phyloP scores from a whole-genome alignment of 2,797 vertebrate species.

The Halcyon leucocephala region DNA sequence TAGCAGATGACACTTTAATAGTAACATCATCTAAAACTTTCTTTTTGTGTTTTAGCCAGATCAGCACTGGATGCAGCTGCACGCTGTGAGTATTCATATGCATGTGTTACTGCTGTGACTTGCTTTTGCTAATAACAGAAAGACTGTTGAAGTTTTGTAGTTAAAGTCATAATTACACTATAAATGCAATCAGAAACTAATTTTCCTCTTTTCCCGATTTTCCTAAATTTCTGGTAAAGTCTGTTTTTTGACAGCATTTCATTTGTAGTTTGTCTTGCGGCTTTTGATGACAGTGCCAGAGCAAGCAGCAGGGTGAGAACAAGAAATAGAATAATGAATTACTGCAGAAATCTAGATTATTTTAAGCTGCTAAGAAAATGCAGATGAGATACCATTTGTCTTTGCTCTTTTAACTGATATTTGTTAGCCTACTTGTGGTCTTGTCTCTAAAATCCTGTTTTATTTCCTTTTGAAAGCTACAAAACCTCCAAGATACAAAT shows the following conservation, averaged over 20 bases:
- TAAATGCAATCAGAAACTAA: not conserved
- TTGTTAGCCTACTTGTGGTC: not conserved
- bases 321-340: not conserved
- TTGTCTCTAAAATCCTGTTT: not conserved
- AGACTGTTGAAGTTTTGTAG: not conserved
- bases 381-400: not conserved
- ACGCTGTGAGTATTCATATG: slow-evolving; percentile 83
- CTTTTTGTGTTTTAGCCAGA: slow-evolving; percentile 75
- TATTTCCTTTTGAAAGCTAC: slow-evolving; percentile 79
- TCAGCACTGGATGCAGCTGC: slow-evolving; percentile 75
- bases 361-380: not conserved
- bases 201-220: slow-evolving; percentile 5
- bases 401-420: not conserved
- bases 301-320: not conserved
- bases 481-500: slow-evolving; percentile 85
- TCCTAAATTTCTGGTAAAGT: not conserved
- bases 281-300: not conserved
- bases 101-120: slow-evolving; percentile 27
- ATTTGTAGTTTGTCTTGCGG: not conserved
- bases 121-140: slow-evolving; percentile 21
- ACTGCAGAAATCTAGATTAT: not conserved
- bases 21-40: slow-evolving; percentile 38
- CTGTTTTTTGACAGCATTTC: not conserved
- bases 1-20: not conserved
- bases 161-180: slow-evolving; percentile 5